Evolutionary conservation across 2,797 vertebrate species (phyloP).

Genomic region (Chelon auratus): DNA sequence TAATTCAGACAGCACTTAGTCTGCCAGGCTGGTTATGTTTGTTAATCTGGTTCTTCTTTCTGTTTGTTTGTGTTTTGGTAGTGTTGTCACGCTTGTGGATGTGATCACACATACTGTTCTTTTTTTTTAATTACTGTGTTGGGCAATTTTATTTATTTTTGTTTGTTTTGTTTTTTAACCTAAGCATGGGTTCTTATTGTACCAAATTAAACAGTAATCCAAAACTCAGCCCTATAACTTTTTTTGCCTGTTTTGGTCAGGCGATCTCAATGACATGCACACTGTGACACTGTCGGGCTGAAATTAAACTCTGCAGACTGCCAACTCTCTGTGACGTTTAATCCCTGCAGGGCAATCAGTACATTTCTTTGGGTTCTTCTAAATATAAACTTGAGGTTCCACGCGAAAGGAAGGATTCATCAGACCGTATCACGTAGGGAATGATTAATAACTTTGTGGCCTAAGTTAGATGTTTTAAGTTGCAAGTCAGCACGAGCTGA

Average conservation of each 20-base stretch:
- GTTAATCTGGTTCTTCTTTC: slow-evolving; percentile 17
- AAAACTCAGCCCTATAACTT: not conserved
- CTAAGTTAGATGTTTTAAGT: too few species aligned
- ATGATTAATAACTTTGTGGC: not conserved
- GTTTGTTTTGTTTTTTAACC: not conserved
- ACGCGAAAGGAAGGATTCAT: slow-evolving; percentile 15
- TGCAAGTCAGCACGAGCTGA: too few species aligned
- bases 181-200: not conserved
- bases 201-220: not conserved
- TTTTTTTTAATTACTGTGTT: not conserved
- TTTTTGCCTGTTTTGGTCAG: slow-evolving; percentile 2
- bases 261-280: not conserved
- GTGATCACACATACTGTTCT: not conserved
- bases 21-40: slow-evolving; percentile 15
- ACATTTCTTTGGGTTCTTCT: slow-evolving; percentile 27
- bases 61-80: slow-evolving; percentile 16
- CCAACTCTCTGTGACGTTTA: slow-evolving; percentile 23
- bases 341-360: slow-evolving; percentile 17
- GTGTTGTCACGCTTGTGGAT: not conserved
- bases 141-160: too few species aligned
- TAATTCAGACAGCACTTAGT: not conserved
- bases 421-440: slow-evolving; percentile 17
- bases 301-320: slow-evolving; percentile 26
- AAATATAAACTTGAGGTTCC: slow-evolving; percentile 43
- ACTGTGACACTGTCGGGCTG: slow-evolving; percentile 3